These are phyloP conservation scores for Eupsilia transversa DNA, from an alignment of 2,888 invertebrate genomes.

Conservation along the genomic window DNA sequence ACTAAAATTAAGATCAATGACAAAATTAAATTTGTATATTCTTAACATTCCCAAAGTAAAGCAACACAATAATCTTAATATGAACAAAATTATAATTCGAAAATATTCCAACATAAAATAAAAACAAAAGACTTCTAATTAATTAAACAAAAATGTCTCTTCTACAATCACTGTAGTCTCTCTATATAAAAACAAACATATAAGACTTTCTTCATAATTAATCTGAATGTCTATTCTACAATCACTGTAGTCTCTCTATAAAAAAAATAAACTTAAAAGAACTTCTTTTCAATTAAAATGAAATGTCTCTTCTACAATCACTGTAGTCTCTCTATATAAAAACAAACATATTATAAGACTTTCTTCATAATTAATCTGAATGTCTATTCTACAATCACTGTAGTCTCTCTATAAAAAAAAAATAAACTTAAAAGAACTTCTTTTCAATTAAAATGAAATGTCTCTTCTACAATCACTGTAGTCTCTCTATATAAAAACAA, in stretches of 20 bases:
- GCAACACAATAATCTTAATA: slow-evolving; percentile 1
- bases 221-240: too few species aligned
- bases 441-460: not conserved
- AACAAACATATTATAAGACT: too few species aligned
- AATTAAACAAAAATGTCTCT: too few species aligned
- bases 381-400: too few species aligned
- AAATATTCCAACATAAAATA: not conserved
- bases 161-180: too few species aligned
- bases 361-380: too few species aligned
- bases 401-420: too few species aligned
- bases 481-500: not conserved
- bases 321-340: too few species aligned
- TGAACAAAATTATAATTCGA: slow-evolving; percentile 10
- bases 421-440: not conserved
- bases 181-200: too few species aligned
- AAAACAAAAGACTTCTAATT: slow-evolving; percentile 1
- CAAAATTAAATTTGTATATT: slow-evolving; percentile 49
- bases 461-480: slow-evolving; percentile 4
- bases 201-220: too few species aligned
- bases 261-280: slow-evolving; percentile 1
- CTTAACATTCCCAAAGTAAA: slow-evolving; percentile 38
- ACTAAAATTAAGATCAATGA: slow-evolving; percentile 33
- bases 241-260: too few species aligned
- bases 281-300: not conserved
- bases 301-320: too few species aligned